Percentiles rank a stretch among this genome's conserved stretches.
These are phyloP conservation scores for Campopleginae sp. DNA, from an alignment of 2,888 invertebrate genomes.

Conservation along the genomic window DNA sequence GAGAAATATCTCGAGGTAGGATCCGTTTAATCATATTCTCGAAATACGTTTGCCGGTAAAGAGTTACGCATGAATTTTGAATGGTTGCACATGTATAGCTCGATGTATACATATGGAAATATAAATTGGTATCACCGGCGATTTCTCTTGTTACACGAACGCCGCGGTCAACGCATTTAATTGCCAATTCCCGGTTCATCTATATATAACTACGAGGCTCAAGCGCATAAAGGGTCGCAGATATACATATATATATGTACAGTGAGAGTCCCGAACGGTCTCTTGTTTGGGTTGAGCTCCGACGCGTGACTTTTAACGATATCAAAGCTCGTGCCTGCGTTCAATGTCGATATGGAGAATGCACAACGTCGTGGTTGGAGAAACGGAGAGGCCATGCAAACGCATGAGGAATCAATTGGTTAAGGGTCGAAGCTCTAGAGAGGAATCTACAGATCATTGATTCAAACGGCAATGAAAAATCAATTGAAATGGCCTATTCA, in stretches of 20 bases:
- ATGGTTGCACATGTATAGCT: neutral
- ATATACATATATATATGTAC: neutral
- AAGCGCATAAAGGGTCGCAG: constrained; percentile 15
- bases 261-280: neutral
- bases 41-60: constrained; percentile 31
- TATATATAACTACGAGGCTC: constrained; percentile 1
- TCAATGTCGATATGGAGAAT: constrained; percentile 17
- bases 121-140: constrained; percentile 56
- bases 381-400: constrained; percentile 44
- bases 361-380: constrained; percentile 47
- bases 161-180: constrained; percentile 63
- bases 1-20: constrained; percentile 17
- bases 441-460: neutral
- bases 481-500: neutral
- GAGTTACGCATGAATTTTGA: constrained; percentile 28
- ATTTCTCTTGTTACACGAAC: constrained; percentile 49
- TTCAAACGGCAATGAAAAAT: neutral
- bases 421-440: neutral
- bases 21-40: constrained; percentile 36
- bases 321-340: constrained; percentile 40
- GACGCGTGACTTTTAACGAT: constrained; percentile 57
- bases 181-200: constrained; percentile 56
- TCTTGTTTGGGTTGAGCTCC: constrained; percentile 21
- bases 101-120: constrained; percentile 10
- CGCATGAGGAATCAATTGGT: constrained; percentile 57